These are phyloP conservation scores for Chelonia mydas DNA, from an alignment of 2,797 vertebrate species.

Conservation along the genomic window DNA sequence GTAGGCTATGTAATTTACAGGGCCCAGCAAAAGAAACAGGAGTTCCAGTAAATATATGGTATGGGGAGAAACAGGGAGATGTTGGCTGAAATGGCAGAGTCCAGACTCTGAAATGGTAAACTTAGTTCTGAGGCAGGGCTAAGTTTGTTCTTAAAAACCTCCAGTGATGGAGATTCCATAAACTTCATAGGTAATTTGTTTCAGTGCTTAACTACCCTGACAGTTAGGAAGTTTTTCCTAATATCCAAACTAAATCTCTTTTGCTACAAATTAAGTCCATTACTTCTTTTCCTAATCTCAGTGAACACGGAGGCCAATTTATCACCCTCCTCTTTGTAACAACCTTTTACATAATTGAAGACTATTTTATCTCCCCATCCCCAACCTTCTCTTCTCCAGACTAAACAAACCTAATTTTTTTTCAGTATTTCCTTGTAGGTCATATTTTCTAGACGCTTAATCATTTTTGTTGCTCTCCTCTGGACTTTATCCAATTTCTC, in stretches of 20 bases:
- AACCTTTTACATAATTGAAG: background rate
- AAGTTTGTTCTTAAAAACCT: background rate
- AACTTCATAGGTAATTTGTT: background rate
- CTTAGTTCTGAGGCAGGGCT: background rate
- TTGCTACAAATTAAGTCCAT: background rate
- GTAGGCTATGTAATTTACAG: background rate
- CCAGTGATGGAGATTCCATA: background rate
- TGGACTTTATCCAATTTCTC: background rate
- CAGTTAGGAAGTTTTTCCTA: background rate
- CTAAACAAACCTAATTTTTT: background rate
- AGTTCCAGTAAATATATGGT: background rate
- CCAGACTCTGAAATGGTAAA: background rate
- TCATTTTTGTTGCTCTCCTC: background rate
- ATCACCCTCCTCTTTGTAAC: background rate
- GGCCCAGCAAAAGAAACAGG: constrained; percentile 1
- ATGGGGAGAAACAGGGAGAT: background rate
- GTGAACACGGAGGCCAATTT: background rate
- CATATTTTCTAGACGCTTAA: background rate
- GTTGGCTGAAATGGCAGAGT: background rate
- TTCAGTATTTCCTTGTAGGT: background rate
- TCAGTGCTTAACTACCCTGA: background rate
- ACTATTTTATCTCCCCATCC: background rate
- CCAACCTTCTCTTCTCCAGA: background rate
- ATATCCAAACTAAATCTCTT: background rate
- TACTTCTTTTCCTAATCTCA: background rate